These are phyloP conservation scores for Caprella mutica DNA, from an alignment of 2,888 invertebrate genomes.

Conservation along the genomic window DNA sequence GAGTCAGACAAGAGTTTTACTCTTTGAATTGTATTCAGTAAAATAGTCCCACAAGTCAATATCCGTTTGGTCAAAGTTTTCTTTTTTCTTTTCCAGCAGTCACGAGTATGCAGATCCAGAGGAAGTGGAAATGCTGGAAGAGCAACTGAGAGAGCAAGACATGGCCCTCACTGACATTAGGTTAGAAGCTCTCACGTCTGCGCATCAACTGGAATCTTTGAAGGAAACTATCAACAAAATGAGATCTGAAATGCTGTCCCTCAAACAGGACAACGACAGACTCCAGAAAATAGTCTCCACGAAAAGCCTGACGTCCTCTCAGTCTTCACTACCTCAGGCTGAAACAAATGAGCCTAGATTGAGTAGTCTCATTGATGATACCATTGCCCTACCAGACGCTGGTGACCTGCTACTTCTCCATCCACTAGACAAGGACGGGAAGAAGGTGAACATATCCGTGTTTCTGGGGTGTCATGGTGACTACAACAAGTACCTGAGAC, in stretches of 20 bases:
- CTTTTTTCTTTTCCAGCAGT: neutral
- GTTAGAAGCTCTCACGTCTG: slow-evolving; percentile 89
- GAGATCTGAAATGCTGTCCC: slow-evolving; percentile 90
- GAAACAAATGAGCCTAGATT: slow-evolving; percentile 21
- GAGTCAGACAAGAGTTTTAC: too few species aligned
- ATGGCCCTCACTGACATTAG: slow-evolving; percentile 90
- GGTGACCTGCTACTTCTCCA: slow-evolving; percentile 32
- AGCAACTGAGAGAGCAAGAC: slow-evolving; percentile 90
- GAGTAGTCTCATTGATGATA: slow-evolving; percentile 21
- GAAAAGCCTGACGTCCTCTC: slow-evolving; percentile 44
- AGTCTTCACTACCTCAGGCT: slow-evolving; percentile 43
- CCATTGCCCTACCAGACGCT: slow-evolving; percentile 19
- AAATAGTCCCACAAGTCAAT: too few species aligned
- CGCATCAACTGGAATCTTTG: slow-evolving; percentile 90
- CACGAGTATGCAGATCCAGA: slow-evolving; percentile 38
- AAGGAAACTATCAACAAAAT: slow-evolving; percentile 94
- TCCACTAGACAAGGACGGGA: slow-evolving; percentile 39
- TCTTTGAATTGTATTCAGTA: too few species aligned
- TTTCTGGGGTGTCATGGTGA: slow-evolving; percentile 47
- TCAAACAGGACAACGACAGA: slow-evolving; percentile 93
- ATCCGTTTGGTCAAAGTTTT: too few species aligned
- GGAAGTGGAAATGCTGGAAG: slow-evolving; percentile 67
- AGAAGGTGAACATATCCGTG: slow-evolving; percentile 42
- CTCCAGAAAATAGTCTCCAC: slow-evolving; percentile 69
- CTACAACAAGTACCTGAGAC: slow-evolving; percentile 37